Conservation (phyloP, 2,888 invertebrate genomes). For the Drosophila anceps region DNA sequence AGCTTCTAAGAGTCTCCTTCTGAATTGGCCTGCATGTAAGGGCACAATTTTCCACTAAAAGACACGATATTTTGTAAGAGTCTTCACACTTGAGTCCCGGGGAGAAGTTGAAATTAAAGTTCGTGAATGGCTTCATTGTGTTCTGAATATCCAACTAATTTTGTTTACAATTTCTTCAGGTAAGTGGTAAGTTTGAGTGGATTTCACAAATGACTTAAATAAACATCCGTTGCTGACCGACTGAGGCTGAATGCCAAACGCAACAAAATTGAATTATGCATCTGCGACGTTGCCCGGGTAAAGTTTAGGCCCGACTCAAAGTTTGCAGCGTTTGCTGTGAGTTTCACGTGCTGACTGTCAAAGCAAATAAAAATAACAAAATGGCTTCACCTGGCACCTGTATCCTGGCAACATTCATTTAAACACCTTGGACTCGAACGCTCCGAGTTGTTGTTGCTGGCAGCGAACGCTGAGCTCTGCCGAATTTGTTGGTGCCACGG, state of each 20-base stretch:
- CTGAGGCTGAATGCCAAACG: constrained; percentile 25
- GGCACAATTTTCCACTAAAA: constrained; percentile 21
- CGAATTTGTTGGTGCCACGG: constrained; percentile 54
- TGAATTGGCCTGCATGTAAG: constrained; percentile 24
- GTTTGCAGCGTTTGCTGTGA: constrained; percentile 64
- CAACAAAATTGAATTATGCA: constrained; percentile 37
- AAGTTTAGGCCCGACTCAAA: constrained; percentile 39
- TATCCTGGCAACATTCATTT: constrained; percentile 84
- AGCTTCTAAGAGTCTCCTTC: background rate
- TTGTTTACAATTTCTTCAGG: background rate
- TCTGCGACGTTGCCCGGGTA: constrained; percentile 19
- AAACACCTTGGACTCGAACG: constrained; percentile 70
- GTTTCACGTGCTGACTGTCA: constrained; percentile 80
- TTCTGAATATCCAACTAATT: background rate
- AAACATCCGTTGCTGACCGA: constrained; percentile 39
- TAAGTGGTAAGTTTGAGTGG: constrained; percentile 7
- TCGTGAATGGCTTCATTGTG: constrained; percentile 83
- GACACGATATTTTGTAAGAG: constrained; percentile 11
- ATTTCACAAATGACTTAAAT: constrained; percentile 20
- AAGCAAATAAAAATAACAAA: constrained; percentile 84
- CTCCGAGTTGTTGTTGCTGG: constrained; percentile 32
- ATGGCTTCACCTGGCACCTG: constrained; percentile 79
- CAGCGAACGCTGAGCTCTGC: constrained; percentile 44
- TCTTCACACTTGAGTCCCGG: constrained; percentile 68
- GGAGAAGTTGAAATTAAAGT: constrained; percentile 83